These are phyloP conservation scores for Urocolius indicus DNA, from an alignment of 2,113 vertebrate species.

Conservation along the genomic window DNA sequence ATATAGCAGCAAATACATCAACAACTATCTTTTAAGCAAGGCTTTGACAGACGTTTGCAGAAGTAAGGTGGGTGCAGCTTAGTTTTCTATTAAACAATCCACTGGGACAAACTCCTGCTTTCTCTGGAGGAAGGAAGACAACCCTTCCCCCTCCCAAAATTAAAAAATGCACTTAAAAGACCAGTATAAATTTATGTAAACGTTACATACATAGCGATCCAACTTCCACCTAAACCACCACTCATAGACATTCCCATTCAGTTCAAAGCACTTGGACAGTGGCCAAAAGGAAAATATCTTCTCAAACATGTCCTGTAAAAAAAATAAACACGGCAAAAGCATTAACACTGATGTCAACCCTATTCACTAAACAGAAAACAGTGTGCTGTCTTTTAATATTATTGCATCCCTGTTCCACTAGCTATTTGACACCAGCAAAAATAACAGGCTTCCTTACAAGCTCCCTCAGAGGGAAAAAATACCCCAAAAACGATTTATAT, in stretches of 20 bases:
- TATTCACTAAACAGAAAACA: not conserved
- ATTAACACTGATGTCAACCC: not conserved
- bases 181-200: not conserved
- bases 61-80: not conserved
- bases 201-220: conserved; percentile 90
- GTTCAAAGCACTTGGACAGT: conserved; percentile 91
- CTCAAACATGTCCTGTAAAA: conserved; percentile 89
- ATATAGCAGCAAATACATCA: not conserved
- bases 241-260: conserved; percentile 92
- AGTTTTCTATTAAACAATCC: not conserved
- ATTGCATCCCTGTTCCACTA: not conserved
- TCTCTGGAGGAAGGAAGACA: not conserved
- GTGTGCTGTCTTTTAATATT: not conserved
- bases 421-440: not conserved
- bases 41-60: not conserved
- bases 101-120: not conserved
- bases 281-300: conserved; percentile 95
- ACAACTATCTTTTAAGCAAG: not conserved
- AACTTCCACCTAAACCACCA: conserved; percentile 99
- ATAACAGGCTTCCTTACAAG: not conserved
- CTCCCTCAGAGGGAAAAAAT: not conserved
- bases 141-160: not conserved
- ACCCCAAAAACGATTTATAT: not conserved
- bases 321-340: not conserved
- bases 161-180: not conserved